These are phyloP conservation scores for Hippocampus mohnikei DNA, from an alignment of 2,113 vertebrate species.

Conservation along the genomic window DNA sequence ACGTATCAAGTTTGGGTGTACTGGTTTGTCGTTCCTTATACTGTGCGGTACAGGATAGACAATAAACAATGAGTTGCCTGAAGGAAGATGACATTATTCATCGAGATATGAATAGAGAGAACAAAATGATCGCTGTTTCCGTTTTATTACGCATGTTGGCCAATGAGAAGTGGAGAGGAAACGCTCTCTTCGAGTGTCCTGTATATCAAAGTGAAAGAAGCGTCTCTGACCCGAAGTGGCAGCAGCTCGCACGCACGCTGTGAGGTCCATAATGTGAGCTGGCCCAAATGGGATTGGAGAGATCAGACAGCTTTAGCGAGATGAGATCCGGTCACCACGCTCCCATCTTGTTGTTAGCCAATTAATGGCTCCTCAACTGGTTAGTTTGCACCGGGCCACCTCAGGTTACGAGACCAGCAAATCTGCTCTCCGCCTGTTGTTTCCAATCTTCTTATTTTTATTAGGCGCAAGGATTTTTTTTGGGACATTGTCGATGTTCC, in stretches of 20 bases:
- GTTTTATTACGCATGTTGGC: background rate
- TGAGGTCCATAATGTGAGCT: conserved; percentile 20
- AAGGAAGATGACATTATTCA: background rate
- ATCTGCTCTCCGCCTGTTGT: conserved; percentile 31
- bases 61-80: background rate
- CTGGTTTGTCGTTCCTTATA: background rate
- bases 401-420: conserved; percentile 45
- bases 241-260: conserved; percentile 24
- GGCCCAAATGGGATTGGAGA: conserved; percentile 52
- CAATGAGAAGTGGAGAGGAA: background rate
- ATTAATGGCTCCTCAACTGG: conserved; percentile 53
- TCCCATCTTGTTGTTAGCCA: conserved; percentile 45
- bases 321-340: conserved; percentile 49
- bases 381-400: conserved; percentile 33
- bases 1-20: background rate
- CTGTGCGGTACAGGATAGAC: background rate
- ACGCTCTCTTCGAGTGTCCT: background rate
- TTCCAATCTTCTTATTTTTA: conserved; percentile 38
- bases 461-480: background rate
- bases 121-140: background rate
- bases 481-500: background rate
- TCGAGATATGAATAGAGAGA: background rate
- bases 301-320: conserved; percentile 55
- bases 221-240: conserved; percentile 18
- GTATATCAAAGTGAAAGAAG: background rate